Evolutionary conservation across 1,140 invertebrate species (phyloP).

Genomic region (Apolygus lucorum): DNA sequence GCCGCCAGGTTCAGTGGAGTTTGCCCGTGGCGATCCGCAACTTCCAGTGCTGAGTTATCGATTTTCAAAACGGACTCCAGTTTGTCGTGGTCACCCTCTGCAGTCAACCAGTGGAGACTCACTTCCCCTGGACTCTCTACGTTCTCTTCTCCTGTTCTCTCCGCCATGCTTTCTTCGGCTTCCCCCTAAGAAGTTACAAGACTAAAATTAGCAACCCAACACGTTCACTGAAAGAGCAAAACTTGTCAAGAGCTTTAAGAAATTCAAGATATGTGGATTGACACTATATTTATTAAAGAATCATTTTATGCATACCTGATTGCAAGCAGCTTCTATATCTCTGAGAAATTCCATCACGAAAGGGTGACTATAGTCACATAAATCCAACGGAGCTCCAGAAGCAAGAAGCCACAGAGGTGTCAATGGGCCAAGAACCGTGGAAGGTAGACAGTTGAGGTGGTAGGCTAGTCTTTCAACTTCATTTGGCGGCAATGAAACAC

Average conservation of each 20-base stretch:
- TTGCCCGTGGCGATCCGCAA: constrained; percentile 64
- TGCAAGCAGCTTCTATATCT: constrained; percentile 29
- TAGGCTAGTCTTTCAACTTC: constrained; percentile 48
- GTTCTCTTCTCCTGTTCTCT: background rate
- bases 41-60: constrained; percentile 49
- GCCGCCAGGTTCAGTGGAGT: constrained; percentile 76
- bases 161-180: constrained; percentile 25
- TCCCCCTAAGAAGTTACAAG: constrained; percentile 3
- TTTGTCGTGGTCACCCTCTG: constrained; percentile 58
- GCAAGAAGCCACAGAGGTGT: constrained; percentile 30
- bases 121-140: constrained; percentile 28
- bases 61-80: constrained; percentile 53
- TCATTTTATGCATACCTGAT: constrained; percentile 26
- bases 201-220: no score
- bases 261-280: no score
- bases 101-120: constrained; percentile 58
- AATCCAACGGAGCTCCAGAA: constrained; percentile 27
- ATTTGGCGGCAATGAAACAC: constrained; percentile 43
- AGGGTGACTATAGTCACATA: constrained; percentile 28
- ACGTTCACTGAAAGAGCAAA: no score
- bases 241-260: no score
- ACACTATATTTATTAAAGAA: no score
- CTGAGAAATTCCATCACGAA: constrained; percentile 23
- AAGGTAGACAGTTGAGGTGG: constrained; percentile 43
- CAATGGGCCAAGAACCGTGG: constrained; percentile 23